Evolutionary conservation across 2,888 invertebrate genomes (phyloP), one percentile per base, ranked within the genome.

Genomic region (Drosophila maculinotata): DNA sequence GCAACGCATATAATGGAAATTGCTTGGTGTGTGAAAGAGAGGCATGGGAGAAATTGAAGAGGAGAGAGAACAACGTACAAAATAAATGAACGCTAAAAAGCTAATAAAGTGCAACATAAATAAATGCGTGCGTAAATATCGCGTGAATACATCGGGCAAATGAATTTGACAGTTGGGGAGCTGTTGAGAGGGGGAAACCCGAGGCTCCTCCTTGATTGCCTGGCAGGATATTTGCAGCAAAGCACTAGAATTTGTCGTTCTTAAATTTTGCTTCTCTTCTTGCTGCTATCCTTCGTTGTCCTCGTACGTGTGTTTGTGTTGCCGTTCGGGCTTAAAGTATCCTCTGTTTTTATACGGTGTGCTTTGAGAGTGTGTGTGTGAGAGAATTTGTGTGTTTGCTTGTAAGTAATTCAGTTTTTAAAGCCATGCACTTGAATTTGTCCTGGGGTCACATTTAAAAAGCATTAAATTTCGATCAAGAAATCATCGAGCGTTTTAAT

Each of bases 61-160:
- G 28, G 33, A 45, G 33, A 45, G 45, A 47, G 36, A 14, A 58
- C 64, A 69, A 58, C 75, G 80, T 88, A 78, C 86, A 89, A 89
- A 89, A 89, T 89, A 89, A 89, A 87, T 80, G 69, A 73, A 74
- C 85, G 87, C 79, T 83, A 79, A 87, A 86, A 86, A 76, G 83
- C 80, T 78, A 83, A 85, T 82, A 85, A 85, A 82, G 76, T 69
- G 79, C 74, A 69, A 73, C 80, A 82, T 78, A 82, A 85, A 82
- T 82, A 85, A 82, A 79, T 73, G 85, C 67, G 72, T 69, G 54
- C 54, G 66, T 60, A 82, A 85, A 79, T 65, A 82, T 76, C 65
- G 73, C 76, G 65, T 56, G 57, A 63, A 70, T 54, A 71, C 51
- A 60, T 42, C 44, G 60, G 42, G 33, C 14, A 53, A 60, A 64